Evolutionary conservation across 2,797 vertebrate species (phyloP).

Genomic region (Falco berigora): DNA sequence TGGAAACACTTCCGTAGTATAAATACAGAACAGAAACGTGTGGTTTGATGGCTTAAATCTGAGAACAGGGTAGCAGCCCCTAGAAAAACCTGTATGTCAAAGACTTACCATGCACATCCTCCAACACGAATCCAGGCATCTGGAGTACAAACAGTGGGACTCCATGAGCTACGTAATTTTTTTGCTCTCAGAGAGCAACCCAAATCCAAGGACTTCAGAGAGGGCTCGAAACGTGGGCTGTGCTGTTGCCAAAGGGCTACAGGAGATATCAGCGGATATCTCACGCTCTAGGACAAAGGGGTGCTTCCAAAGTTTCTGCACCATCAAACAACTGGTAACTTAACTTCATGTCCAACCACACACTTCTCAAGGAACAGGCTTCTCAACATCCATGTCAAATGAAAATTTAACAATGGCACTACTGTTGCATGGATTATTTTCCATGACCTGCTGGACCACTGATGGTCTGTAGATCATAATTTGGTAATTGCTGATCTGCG

Average conservation of each 20-base stretch:
- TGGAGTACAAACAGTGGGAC: background rate
- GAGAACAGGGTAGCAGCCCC: background rate
- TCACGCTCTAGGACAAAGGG: background rate
- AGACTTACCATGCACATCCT: background rate
- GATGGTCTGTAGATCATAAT: background rate
- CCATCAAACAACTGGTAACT: background rate
- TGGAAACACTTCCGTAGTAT: background rate
- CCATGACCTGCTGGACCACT: background rate
- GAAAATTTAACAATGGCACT: background rate
- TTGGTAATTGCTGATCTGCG: background rate
- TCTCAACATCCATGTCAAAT: rapidly evolving
- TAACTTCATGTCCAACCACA: rapidly evolving
- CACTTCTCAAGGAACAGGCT: background rate
- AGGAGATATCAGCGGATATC: background rate
- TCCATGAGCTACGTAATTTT: background rate
- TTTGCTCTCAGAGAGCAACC: background rate
- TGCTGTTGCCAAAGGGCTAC: background rate
- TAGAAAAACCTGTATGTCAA: background rate
- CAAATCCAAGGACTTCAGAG: background rate
- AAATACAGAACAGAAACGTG: background rate
- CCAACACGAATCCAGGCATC: background rate
- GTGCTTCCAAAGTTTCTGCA: background rate
- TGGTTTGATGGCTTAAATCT: background rate
- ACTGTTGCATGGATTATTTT: background rate
- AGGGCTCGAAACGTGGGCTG: rapidly evolving